Percentiles rank a stretch among this genome's conserved stretches.
Evolutionary conservation across 2,797 vertebrate genomes (phyloP).

Genomic region (Sciurus carolinensis): DNA sequence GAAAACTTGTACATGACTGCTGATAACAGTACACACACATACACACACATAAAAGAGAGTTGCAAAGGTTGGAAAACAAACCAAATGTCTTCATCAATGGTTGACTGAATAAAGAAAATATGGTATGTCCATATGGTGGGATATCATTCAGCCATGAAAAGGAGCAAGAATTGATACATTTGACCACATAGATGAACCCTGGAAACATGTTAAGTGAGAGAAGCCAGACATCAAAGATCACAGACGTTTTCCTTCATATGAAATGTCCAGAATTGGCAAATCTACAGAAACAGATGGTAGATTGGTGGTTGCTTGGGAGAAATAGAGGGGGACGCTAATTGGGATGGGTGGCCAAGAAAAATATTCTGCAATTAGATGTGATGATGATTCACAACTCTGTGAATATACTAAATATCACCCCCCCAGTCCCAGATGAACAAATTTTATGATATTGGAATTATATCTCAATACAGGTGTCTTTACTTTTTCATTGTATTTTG

Average conservation of each 20-base stretch:
- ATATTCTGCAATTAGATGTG: background rate
- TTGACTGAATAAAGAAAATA: conserved; percentile 12
- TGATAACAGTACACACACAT: background rate
- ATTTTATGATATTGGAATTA: background rate
- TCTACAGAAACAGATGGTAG: background rate
- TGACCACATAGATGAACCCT: background rate
- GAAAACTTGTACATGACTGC: background rate
- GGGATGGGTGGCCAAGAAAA: background rate
- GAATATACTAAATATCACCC: background rate
- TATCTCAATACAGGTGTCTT: background rate
- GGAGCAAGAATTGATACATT: background rate
- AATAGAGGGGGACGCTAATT: background rate
- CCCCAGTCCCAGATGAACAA: background rate
- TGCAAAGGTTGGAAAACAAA: background rate
- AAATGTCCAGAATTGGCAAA: background rate
- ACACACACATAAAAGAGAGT: no score
- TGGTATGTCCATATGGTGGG: background rate
- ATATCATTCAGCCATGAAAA: conserved; percentile 57
- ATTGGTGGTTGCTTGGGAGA: background rate
- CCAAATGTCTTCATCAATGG: background rate
- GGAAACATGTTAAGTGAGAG: background rate
- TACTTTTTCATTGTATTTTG: background rate
- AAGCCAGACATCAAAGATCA: background rate
- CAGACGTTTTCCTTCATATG: background rate
- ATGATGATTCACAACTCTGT: background rate